These are phyloP conservation scores for Nebria ingens DNA, from an alignment of 1,140 invertebrate species.

Conservation along the genomic window DNA sequence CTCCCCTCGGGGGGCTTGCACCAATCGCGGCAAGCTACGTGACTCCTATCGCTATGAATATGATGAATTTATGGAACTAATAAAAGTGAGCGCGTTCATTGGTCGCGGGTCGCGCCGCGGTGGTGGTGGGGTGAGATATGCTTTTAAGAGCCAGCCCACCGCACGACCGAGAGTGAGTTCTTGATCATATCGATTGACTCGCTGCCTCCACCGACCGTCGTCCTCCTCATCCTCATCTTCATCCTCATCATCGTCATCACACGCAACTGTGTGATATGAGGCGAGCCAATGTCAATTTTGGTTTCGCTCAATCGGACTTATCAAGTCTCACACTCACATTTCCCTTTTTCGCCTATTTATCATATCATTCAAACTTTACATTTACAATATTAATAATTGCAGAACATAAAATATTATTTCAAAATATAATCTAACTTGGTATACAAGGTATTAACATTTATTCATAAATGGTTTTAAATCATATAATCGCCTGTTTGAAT, in stretches of 20 bases:
- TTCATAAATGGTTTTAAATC: no score
- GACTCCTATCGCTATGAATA: slow-evolving; percentile 25
- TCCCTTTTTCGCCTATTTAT: no score
- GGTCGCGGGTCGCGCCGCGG: slow-evolving; percentile 40
- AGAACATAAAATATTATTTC: no score
- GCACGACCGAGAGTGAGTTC: slow-evolving; percentile 1
- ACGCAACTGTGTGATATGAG: slow-evolving; percentile 43
- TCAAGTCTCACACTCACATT: background rate
- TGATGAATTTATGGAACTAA: slow-evolving; percentile 50
- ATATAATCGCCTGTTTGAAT: no score
- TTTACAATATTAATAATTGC: slow-evolving; percentile 17
- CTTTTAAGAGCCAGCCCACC: slow-evolving; percentile 15
- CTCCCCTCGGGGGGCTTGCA: slow-evolving; percentile 10
- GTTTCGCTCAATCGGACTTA: slow-evolving; percentile 11
- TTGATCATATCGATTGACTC: slow-evolving; percentile 13
- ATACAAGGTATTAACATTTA: no score
- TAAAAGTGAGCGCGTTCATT: slow-evolving; percentile 35
- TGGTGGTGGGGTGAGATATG: slow-evolving; percentile 11
- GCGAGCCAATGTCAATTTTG: slow-evolving; percentile 17
- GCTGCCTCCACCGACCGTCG: no score
- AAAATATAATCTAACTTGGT: no score
- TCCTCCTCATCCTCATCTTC: slow-evolving; percentile 26
- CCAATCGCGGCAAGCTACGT: slow-evolving; percentile 17
- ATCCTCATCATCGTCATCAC: slow-evolving; percentile 29
- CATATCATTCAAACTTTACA: no score